Percentiles rank a stretch among this genome's conserved stretches.
These are phyloP conservation scores for Anhinga anhinga DNA, from an alignment of 2,113 vertebrate species.

Conservation along the genomic window DNA sequence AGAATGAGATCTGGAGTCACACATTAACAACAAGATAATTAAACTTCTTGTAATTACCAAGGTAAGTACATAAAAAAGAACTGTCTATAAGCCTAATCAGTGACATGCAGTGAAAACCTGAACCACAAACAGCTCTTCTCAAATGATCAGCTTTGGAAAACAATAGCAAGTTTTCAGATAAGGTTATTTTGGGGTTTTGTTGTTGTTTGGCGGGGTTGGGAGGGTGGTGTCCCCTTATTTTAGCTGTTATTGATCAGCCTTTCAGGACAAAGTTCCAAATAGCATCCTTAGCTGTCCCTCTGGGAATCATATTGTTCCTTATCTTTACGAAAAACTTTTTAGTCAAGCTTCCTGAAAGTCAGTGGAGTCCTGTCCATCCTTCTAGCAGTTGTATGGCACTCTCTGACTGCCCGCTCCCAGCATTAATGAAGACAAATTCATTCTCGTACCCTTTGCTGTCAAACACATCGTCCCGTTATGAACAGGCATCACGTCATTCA, in stretches of 20 bases:
- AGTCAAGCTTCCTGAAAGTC: not conserved
- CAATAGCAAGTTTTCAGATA: not conserved
- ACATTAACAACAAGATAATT: not conserved
- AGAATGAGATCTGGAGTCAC: not conserved
- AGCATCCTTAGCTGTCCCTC: not conserved
- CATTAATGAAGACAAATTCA: not conserved
- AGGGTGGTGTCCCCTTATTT: not conserved
- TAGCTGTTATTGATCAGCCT: not conserved
- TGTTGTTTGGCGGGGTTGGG: no score
- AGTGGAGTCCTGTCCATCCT: not conserved
- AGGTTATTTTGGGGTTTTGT: not conserved
- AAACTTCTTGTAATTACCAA: not conserved
- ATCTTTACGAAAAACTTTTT: not conserved
- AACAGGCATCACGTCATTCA: not conserved
- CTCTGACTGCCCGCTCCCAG: not conserved
- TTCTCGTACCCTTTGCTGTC: not conserved
- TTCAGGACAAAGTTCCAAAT: not conserved
- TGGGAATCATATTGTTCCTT: not conserved
- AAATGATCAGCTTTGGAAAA: not conserved
- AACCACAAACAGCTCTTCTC: not conserved
- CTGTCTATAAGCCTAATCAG: not conserved
- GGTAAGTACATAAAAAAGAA: not conserved
- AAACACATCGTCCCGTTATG: rapidly evolving
- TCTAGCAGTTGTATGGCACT: not conserved
- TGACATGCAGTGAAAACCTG: not conserved